Percentiles rank a stretch among this genome's conserved stretches.
These are phyloP conservation scores for Pangasianodon gigas DNA, from an alignment of 2,113 vertebrate species.

Conservation along the genomic window DNA sequence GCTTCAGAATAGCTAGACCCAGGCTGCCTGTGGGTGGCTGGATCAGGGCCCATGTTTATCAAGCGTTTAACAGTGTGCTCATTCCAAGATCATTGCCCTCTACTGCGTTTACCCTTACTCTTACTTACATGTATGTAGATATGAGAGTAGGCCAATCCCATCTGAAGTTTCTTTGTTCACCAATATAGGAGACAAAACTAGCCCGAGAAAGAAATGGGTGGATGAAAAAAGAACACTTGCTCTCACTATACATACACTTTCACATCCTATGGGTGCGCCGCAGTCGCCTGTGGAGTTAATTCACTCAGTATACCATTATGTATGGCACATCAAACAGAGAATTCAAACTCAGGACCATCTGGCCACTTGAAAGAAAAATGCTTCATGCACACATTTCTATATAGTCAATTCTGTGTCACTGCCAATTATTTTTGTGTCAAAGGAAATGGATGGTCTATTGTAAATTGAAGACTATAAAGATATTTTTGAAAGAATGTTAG, in stretches of 20 bases:
- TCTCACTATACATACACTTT: neutral
- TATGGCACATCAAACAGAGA: neutral
- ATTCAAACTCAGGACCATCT: slow-evolving; percentile 39
- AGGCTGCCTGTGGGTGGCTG: neutral
- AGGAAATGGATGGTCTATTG: slow-evolving; percentile 11
- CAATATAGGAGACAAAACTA: slow-evolving; percentile 1
- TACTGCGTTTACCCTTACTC: neutral
- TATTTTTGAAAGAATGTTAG: slow-evolving; percentile 8
- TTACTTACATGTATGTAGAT: neutral
- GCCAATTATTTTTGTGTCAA: slow-evolving; percentile 36
- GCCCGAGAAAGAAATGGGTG: neutral
- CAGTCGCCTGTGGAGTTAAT: neutral
- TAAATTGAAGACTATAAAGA: slow-evolving; percentile 20
- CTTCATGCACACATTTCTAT: slow-evolving; percentile 28
- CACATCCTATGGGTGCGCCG: neutral
- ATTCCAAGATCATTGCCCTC: neutral
- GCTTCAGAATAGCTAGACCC: neutral
- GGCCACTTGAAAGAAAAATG: neutral
- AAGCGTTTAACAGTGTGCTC: neutral
- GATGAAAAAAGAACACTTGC: neutral
- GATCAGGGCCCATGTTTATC: neutral
- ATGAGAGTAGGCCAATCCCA: neutral
- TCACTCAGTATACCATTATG: neutral
- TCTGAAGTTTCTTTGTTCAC: neutral
- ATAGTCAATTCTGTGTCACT: slow-evolving; percentile 34